Base-by-base conservation (phyloP, 2,113 vertebrate species). In the Motacilla alba region DNA sequence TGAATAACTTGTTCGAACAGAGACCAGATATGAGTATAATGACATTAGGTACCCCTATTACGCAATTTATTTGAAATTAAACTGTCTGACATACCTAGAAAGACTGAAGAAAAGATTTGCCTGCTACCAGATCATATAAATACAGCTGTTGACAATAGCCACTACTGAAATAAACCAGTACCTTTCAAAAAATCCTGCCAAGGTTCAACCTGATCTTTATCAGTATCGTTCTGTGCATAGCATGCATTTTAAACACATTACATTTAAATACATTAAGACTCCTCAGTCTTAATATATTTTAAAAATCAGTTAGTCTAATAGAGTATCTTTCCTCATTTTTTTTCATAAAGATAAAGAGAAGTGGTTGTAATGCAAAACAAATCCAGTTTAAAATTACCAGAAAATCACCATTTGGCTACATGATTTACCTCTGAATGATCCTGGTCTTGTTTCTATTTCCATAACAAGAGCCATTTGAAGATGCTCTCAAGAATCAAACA, bases 401-500 rank as follows among this genome's bases (percentile, higher is more conserved):
- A 79, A 22, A 63, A 50, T 49, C 24, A 39, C 30, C 14, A 49
- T 89, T 87, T 94, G 70, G 18, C 35, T 67, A 33, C 31, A 39
- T 62, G n/a, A 33, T 83, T 78, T 95, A 56, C 20, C 14, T 78
- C 60, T 84, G 69, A 87, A 33, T 93, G 47, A 66, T 89, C 39
- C 86, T 56, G 52, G 39, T 59, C 23, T 94, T 92, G 33, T 46
- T 55, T 50, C 66, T 95, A 1, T 80, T 91, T 79, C 74, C 60
- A 24, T 78, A 82, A 94, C 46, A 97, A 99, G 99, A 99, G 98
- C 99, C 99, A 77, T 99, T 99, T 78, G 99, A 99, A 97, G 99
- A 99, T 67, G 99, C 99, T 73, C 98, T 99, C 87, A 99, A 97
- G 88, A 97, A 96, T 95, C 99, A 99, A 94, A 78, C 92, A 2